Percentiles rank a stretch among this genome's conserved stretches.
These are phyloP conservation scores for Notamacropus eugenii DNA, from an alignment of 2,797 vertebrate genomes.

Conservation along the genomic window DNA sequence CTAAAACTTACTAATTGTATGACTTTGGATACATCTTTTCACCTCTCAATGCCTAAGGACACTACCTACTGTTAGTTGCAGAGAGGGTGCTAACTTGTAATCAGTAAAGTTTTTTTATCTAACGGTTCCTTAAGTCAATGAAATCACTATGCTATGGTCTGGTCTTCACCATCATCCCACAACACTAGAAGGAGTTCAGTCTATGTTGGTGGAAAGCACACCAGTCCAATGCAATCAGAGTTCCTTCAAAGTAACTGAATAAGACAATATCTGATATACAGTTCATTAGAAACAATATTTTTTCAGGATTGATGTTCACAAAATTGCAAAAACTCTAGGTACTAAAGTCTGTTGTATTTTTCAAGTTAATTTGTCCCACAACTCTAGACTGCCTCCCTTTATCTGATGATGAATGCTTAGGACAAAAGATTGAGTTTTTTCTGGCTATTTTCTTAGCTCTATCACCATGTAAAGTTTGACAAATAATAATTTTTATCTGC, in stretches of 20 bases:
- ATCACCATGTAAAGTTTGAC: background rate
- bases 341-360: no score
- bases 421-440: background rate
- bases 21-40: background rate
- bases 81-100: background rate
- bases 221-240: no score
- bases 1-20: background rate
- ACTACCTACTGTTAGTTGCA: background rate
- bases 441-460: background rate
- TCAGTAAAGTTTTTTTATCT: background rate
- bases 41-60: background rate
- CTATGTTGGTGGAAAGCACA: no score
- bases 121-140: background rate
- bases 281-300: no score
- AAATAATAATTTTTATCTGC: background rate
- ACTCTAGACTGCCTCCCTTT: background rate
- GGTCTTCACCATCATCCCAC: background rate
- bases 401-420: background rate
- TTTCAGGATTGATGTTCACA: no score
- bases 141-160: background rate
- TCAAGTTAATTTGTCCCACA: background rate
- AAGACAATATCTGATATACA: no score
- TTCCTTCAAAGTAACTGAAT: no score
- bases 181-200: no score
- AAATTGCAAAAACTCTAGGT: no score